Evolutionary conservation across 2,797 vertebrate species (phyloP).

Genomic region (Octomys mimax): DNA sequence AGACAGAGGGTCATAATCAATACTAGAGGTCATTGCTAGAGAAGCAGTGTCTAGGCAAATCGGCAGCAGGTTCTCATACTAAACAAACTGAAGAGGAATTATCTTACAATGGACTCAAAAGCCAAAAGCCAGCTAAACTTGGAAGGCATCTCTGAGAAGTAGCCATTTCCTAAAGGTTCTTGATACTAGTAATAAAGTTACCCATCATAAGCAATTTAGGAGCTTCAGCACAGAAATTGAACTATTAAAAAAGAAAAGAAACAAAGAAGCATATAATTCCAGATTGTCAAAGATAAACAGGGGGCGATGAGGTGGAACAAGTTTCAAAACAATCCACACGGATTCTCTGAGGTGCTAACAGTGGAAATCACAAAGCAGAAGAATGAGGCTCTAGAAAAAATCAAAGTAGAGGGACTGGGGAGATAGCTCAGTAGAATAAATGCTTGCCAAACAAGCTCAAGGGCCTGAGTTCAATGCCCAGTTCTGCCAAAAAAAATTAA

Average conservation of each 20-base stretch:
- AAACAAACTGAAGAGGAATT: neutral
- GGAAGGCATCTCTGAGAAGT: neutral
- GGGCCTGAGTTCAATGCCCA: too few species aligned
- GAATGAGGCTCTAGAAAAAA: neutral
- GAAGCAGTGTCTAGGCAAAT: neutral
- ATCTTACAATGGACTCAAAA: neutral
- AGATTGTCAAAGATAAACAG: neutral
- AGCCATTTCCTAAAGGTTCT: neutral
- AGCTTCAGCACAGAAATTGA: neutral
- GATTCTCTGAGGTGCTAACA: neutral
- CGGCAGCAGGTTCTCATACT: neutral
- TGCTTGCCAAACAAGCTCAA: too few species aligned
- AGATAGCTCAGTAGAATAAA: too few species aligned
- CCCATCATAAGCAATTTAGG: neutral
- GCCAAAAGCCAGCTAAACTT: neutral
- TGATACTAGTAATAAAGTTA: neutral
- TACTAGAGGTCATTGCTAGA: neutral
- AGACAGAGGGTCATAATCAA: neutral
- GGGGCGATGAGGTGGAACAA: neutral
- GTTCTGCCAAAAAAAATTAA: neutral
- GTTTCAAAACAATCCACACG: neutral
- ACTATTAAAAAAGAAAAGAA: neutral
- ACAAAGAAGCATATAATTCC: neutral
- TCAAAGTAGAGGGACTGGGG: neutral
- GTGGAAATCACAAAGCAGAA: neutral